Base-by-base conservation (phyloP, 2,113 vertebrate genomes). In the Indicator indicator region DNA sequence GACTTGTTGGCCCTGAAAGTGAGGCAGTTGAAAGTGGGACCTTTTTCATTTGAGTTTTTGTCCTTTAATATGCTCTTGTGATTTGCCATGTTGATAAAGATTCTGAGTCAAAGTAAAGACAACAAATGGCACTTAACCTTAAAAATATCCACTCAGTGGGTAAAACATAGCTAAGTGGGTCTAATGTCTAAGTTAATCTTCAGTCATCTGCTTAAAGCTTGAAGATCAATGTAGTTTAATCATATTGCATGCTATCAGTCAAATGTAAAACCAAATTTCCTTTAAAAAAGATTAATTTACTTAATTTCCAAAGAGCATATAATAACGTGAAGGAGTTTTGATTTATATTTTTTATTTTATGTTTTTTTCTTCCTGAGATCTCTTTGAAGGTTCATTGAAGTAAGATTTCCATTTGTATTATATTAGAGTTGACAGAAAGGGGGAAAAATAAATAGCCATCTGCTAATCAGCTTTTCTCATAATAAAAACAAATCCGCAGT, bases 381-480 rank as follows among this genome's bases (percentile, higher is more conserved):
- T 70, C 68, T 86, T 92, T 70, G 67, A 94, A 73, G 69, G 20
- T 59, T 93, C n/a, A 75, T 89, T 96, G 83, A 90, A 96, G 82
- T 90, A 94, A 93, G 64, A 90, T 89, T 96, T 94, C 74, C 74
- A 94, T 91, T 95, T 95, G 26, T 86, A 85, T 88, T 93, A 59
- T 80, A 92, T 95, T 93, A 72, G 63, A 94, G 68, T 73, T 96
- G 93, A 94, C 67, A 62, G 88, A 42, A 71, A 20, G 44, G 50
- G 50, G 82, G 75, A 9, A 59, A 89, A 95, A 96, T 90, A 68
- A 94, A 91, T 94, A 94, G 89, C 77, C 80, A 78, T 95, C 92
- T 96, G 87, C 94, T 97, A 94, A 97, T 95, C 91, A 90, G 92
- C 93, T 97, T 95, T 94, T 91, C 60, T 83, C 36, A 55, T 95